Evolutionary conservation across 2,797 vertebrate species (phyloP), one percentile per base, ranked within the genome.

Genomic region (Taeniopygia guttata): DNA sequence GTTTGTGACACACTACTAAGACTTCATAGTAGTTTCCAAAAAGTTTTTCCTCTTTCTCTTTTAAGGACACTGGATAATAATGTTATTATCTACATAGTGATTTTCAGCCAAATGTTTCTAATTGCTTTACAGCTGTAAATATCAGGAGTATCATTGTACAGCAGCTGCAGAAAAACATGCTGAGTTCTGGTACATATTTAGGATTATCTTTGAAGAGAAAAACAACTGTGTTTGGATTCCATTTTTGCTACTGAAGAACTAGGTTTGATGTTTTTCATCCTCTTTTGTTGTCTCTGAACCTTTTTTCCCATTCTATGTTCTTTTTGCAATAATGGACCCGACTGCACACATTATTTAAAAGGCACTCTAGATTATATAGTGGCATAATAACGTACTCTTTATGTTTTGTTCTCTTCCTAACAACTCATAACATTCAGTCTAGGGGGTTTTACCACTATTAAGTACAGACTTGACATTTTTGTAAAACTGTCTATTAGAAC

Each of bases 351-450:
- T 78, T 74, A 74, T 91, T 91, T 64, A 91, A 90, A 92, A 94
- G 68, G 49, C 89, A 40, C 49, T 85, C 89, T 59, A 93, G 91
- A 94, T 92, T 93, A 80, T 75, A 91, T 68, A 63, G 78, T 64
- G 32, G 30, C 38, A 70, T 85, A 92, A 87, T 89, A 91, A 77
- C 83, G 68, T 89, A 92, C 82, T 87, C 82, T 91, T 92, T 93
- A 74, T 75, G 90, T 79, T 92, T 93, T 93, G 12, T 94, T 92
- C 87, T 83, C n/a, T 77, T 95, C 56, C 54, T 91, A 87, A 83
- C 73, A 95, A 85, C 80, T 91, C 38, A 29, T 77, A 93, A 56
- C 72, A 72, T 91, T 87, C 84, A 77, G 42, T 94, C 86, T 89
- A 18, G 67, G 13, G 4, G 6, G 12, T 93, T 93, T 95, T 70